Evolutionary conservation across 2,113 vertebrate species (phyloP), one percentile per base, ranked within the genome.

Genomic region (Menidia beryllina): DNA sequence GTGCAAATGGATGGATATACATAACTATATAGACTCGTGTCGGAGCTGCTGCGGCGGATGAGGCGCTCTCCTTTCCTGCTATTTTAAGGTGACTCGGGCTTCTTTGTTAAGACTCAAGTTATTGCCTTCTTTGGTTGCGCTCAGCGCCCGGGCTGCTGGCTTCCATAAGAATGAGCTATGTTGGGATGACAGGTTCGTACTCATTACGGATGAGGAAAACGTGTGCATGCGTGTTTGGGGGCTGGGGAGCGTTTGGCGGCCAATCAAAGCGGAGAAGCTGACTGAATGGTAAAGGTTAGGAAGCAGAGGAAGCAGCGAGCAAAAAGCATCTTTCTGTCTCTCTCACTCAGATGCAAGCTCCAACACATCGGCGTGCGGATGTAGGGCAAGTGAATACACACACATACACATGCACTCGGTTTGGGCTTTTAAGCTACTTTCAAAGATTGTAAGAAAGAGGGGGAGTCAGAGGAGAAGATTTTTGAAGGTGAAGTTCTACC

Each of bases 61-160:
- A 25, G 39, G 14, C 79, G 65, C 43, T 75, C 81, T 75, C 50
- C 75, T 24, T 14, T 67, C 71, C 55, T 54, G 83, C 75, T 85
- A 83, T 86, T 86, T 79, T 65, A 79, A 67, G 84, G 69, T 8
- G 51, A 38, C 75, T 36, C 60, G 3, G 25, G 72, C 66, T 57
- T 73, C 75, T 88, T 73, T 73, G 75, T 73, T 77, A 61, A 66
- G 78, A 66, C 80, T 52, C 15, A 53, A 83, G 72, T 78, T 79
- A 75, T 82, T 82, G 71, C 83, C 86, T 85, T 86, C 79, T 89
- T 82, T 87, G 89, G 83, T 74, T 64, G 60, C 77, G 82, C 75
- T 81, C 75, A 39, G 57, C 75, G 69, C 65, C 66, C 49, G 58
- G 39, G 71, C 69, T 70, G 74, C 77, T 77, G 84, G 79, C 69